These are phyloP conservation scores for Anguilla marmorata DNA, from an alignment of 2,797 vertebrate genomes.

Conservation along the genomic window DNA sequence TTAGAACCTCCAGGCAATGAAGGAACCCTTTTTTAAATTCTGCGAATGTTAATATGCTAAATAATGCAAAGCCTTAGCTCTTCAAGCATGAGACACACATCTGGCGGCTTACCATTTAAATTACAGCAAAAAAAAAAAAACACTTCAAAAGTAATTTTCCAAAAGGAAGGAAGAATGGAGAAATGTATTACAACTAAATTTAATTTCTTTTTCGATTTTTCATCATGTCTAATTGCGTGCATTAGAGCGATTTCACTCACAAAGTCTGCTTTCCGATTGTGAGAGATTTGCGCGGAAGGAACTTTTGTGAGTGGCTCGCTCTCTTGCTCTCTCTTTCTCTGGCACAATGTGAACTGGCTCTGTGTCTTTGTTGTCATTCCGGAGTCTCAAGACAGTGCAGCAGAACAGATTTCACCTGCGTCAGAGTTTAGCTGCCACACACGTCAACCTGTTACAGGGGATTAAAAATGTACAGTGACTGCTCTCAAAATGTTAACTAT, in stretches of 20 bases:
- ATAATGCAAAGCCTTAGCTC: slow-evolving; percentile 99
- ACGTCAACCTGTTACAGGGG: slow-evolving; percentile 9
- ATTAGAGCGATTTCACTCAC: slow-evolving; percentile 69
- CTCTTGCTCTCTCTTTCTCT: slow-evolving; percentile 27
- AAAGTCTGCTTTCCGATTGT: slow-evolving; percentile 67
- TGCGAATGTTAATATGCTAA: slow-evolving; percentile 99
- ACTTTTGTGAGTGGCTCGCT: slow-evolving; percentile 54
- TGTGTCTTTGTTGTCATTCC: slow-evolving; percentile 49
- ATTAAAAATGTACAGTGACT: slow-evolving; percentile 4
- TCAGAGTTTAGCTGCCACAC: slow-evolving; percentile 28
- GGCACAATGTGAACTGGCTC: slow-evolving; percentile 38
- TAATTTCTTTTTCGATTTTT: slow-evolving; percentile 89
- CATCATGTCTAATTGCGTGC: slow-evolving; percentile 84
- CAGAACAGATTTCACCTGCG: slow-evolving; percentile 43
- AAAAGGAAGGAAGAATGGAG: slow-evolving; percentile 80
- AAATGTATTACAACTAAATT: slow-evolving; percentile 88
- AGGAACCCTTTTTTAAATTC: slow-evolving; percentile 99
- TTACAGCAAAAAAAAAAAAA: slow-evolving; percentile 82
- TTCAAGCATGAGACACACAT: slow-evolving; percentile 99
- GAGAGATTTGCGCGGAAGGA: slow-evolving; percentile 54
- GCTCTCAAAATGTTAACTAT: not conserved
- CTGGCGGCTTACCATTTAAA: slow-evolving; percentile 99
- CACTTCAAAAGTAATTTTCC: slow-evolving; percentile 92
- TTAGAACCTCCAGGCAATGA: slow-evolving; percentile 99
- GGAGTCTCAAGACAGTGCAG: slow-evolving; percentile 45